phyloP scores from a whole-genome alignment of 2,888 invertebrate genomes.

The Alentia gelatinosa region DNA sequence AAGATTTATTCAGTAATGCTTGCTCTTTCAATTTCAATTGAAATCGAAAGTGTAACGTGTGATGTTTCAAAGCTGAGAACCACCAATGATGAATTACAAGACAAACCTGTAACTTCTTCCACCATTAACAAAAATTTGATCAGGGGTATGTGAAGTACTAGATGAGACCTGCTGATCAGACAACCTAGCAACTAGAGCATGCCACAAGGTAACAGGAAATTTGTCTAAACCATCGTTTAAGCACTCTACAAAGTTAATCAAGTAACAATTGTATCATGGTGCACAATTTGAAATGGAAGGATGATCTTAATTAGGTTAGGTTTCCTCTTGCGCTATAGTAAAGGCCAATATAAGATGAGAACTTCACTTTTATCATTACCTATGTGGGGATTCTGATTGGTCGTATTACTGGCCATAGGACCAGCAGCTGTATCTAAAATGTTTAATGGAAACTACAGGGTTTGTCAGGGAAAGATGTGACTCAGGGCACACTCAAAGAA shows the following conservation, averaged over 20 bases:
- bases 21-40: background rate
- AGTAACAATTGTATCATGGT: background rate
- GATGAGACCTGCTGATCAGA: background rate
- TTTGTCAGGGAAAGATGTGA: background rate
- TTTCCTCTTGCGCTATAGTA: constrained; percentile 26
- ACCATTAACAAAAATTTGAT: background rate
- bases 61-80: no score
- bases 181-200: background rate
- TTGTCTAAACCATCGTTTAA: background rate
- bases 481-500: constrained; percentile 33
- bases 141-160: background rate
- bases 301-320: background rate
- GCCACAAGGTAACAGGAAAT: background rate
- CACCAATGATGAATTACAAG: no score
- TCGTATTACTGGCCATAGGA: background rate
- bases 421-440: background rate
- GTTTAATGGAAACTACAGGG: background rate
- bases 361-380: constrained; percentile 46
- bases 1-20: background rate
- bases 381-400: constrained; percentile 22
- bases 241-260: background rate
- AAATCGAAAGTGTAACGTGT: no score
- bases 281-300: background rate
- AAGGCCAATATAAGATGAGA: constrained; percentile 27
- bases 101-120: no score